A percentile compares a stretch with the other conserved stretches of the same genome.
phyloP scores from a whole-genome alignment of 2,113 vertebrate genomes.

The Lepus timidus region DNA sequence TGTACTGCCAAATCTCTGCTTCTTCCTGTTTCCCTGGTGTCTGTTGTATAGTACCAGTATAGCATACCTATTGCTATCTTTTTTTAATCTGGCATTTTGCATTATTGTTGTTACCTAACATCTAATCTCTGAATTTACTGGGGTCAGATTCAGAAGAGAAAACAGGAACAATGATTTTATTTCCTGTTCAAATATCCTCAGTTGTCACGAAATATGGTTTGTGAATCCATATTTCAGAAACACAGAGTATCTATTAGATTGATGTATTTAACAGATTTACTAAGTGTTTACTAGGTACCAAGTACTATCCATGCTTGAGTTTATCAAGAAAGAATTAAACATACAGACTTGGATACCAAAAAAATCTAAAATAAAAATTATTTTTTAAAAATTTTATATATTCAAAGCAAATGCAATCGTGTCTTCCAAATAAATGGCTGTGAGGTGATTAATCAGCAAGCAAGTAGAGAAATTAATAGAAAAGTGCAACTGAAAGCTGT shows the following conservation, averaged over 20 bases:
- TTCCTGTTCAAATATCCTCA: not conserved
- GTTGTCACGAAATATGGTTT: not conserved
- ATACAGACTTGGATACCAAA: not conserved
- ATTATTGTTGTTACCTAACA: not conserved
- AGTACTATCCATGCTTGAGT: not conserved
- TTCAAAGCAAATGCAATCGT: not conserved
- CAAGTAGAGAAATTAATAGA: not conserved
- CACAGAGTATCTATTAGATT: not conserved
- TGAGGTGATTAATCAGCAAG: not conserved
- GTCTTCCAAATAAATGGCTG: not conserved
- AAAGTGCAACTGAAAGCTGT: not conserved
- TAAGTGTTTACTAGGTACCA: not conserved
- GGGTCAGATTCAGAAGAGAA: not conserved
- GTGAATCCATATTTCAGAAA: not conserved
- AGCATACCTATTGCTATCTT: not conserved
- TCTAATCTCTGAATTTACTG: not conserved
- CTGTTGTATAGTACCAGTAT: not conserved
- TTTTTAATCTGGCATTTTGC: not conserved
- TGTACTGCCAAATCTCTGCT: not conserved
- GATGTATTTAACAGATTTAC: not conserved
- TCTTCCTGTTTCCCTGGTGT: not conserved
- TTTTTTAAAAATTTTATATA: too few species aligned
- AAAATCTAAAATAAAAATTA: not conserved
- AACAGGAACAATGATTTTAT: not conserved
- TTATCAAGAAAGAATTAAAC: not conserved